Evolutionary conservation across 2,888 invertebrate species (phyloP).

Genomic region (Hanleya hanleyi): DNA sequence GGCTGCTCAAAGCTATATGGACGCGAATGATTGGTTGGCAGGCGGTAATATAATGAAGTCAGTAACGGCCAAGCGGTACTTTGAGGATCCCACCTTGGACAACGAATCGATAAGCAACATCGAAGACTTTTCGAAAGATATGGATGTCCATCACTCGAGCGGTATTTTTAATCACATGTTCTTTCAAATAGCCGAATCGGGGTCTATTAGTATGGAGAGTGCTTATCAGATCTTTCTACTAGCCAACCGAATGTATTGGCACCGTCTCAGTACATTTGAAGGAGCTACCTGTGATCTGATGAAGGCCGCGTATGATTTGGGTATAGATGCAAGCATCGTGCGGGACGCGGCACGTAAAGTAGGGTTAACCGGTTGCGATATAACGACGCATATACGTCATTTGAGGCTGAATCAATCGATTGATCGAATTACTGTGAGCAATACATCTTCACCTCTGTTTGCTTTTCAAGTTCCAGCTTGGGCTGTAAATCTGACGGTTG

Average conservation of each 20-base stretch:
- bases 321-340: conserved; percentile 34
- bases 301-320: conserved; percentile 48
- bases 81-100: conserved; percentile 44
- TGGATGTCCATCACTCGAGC: conserved; percentile 50
- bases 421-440: not conserved
- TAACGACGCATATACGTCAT: conserved; percentile 32
- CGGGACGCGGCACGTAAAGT: conserved; percentile 37
- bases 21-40: conserved; percentile 29
- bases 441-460: not conserved
- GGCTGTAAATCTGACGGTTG: not conserved
- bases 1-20: conserved; percentile 32
- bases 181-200: conserved; percentile 39
- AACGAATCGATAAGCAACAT: conserved; percentile 43
- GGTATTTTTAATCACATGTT: conserved; percentile 49
- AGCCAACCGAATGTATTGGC: conserved; percentile 51
- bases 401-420: conserved; percentile 11
- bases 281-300: conserved; percentile 51
- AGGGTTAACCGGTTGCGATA: conserved; percentile 46
- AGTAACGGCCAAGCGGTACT: conserved; percentile 38
- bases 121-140: conserved; percentile 24
- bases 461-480: not conserved
- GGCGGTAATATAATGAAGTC: conserved; percentile 32
- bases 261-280: conserved; percentile 31
- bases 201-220: conserved; percentile 33
- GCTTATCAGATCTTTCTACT: conserved; percentile 45